phyloP scores from a whole-genome alignment of 2,888 invertebrate species.

The Drosophila anomelani region DNA sequence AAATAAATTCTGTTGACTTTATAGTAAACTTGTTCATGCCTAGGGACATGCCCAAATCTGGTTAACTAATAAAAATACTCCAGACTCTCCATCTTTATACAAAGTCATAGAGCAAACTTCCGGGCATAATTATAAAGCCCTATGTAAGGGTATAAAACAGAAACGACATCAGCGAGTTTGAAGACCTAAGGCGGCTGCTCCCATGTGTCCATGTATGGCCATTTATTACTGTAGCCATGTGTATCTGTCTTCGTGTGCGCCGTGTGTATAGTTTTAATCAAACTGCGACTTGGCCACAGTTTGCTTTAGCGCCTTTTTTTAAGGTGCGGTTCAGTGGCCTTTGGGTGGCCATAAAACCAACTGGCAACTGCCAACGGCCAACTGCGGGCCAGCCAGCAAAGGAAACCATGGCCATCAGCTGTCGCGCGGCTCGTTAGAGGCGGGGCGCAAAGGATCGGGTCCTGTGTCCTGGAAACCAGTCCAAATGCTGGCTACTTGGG shows the following conservation, averaged over 20 bases:
- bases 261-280: slow-evolving; percentile 71
- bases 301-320: slow-evolving; percentile 73
- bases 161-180: slow-evolving; percentile 19
- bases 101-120: slow-evolving; percentile 7
- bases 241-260: slow-evolving; percentile 30
- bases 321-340: slow-evolving; percentile 81
- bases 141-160: slow-evolving; percentile 15
- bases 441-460: slow-evolving; percentile 22
- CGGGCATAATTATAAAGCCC: slow-evolving; percentile 3
- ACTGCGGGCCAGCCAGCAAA: slow-evolving; percentile 47
- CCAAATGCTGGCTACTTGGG: slow-evolving; percentile 18
- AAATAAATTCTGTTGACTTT: neutral
- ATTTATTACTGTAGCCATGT: slow-evolving; percentile 47
- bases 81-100: neutral
- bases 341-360: slow-evolving; percentile 74
- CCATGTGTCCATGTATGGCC: slow-evolving; percentile 65
- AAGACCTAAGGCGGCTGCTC: slow-evolving; percentile 62
- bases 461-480: slow-evolving; percentile 28
- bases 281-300: slow-evolving; percentile 67
- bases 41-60: neutral
- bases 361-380: slow-evolving; percentile 12
- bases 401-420: slow-evolving; percentile 71
- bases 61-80: neutral
- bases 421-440: slow-evolving; percentile 54
- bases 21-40: no score